phyloP scores from a whole-genome alignment of 2,113 vertebrate genomes.

The Osmerus eperlanus region DNA sequence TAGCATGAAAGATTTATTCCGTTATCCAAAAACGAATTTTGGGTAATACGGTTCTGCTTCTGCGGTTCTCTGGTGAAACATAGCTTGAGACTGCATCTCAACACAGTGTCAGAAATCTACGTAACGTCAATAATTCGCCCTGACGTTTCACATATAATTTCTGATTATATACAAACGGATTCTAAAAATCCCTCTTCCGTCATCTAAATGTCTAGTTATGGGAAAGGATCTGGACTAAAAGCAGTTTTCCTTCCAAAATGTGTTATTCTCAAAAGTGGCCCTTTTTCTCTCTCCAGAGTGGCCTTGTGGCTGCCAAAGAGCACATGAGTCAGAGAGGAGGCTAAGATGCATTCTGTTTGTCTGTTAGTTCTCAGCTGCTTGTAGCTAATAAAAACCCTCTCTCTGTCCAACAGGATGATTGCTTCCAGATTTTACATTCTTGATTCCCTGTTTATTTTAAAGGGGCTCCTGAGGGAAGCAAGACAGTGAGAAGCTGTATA shows the following conservation, averaged over 20 bases:
- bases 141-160: too few relatives aligned
- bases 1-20: too few relatives aligned
- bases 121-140: too few relatives aligned
- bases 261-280: background rate
- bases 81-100: too few relatives aligned
- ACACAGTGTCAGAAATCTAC: too few relatives aligned
- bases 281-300: background rate
- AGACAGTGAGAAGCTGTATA: background rate
- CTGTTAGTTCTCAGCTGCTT: conserved; percentile 28
- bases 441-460: conserved; percentile 44
- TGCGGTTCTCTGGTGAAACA: too few relatives aligned
- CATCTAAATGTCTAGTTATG: background rate
- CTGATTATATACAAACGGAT: too few relatives aligned
- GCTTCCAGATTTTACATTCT: conserved; percentile 58
- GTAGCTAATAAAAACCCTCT: conserved; percentile 39
- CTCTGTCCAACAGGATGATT: conserved; percentile 59
- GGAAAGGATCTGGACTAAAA: background rate
- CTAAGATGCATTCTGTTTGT: conserved; percentile 45
- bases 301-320: background rate
- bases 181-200: too few relatives aligned
- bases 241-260: background rate
- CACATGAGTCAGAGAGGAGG: conserved; percentile 50
- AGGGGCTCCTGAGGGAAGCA: conserved; percentile 25
- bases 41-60: too few relatives aligned
- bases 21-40: too few relatives aligned